Conservation (phyloP, 2,888 invertebrate species). For the Folsomia candida region DNA sequence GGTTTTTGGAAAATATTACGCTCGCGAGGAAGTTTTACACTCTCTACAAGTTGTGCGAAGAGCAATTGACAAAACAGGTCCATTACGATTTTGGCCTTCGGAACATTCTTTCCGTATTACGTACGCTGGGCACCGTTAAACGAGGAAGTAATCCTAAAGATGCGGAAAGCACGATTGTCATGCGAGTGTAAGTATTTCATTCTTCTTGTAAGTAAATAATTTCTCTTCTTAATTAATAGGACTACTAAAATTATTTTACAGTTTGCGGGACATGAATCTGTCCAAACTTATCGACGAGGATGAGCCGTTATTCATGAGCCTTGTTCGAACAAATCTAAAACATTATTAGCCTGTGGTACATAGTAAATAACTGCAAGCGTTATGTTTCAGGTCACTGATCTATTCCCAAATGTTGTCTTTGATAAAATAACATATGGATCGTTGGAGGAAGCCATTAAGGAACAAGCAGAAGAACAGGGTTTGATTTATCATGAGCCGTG, state of each 20-base stretch:
- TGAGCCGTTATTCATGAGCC: slow-evolving; percentile 94
- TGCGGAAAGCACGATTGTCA: slow-evolving; percentile 91
- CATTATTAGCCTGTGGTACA: no score
- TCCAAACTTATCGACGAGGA: slow-evolving; percentile 95
- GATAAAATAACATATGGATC: slow-evolving; percentile 89
- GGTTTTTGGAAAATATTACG: slow-evolving; percentile 92
- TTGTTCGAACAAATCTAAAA: no score
- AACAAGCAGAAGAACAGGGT: slow-evolving; percentile 75
- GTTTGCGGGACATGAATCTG: slow-evolving; percentile 95
- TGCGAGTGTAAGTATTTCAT: no score
- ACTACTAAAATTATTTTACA: no score
- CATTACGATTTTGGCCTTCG: slow-evolving; percentile 96
- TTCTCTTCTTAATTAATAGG: no score
- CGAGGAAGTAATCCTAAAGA: slow-evolving; percentile 80
- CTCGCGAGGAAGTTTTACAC: slow-evolving; percentile 94
- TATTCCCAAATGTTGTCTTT: slow-evolving; percentile 90
- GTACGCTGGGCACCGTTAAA: slow-evolving; percentile 89
- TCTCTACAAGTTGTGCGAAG: slow-evolving; percentile 92
- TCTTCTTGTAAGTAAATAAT: no score
- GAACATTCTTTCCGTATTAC: slow-evolving; percentile 89
- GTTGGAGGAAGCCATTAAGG: slow-evolving; percentile 80
- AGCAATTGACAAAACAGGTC: slow-evolving; percentile 95
- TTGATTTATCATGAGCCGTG: slow-evolving; percentile 91
- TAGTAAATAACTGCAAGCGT: no score
- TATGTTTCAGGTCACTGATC: slow-evolving; percentile 90